These are phyloP conservation scores for Petrocephalus zakoni DNA, from an alignment of 2,113 vertebrate species.

Conservation along the genomic window DNA sequence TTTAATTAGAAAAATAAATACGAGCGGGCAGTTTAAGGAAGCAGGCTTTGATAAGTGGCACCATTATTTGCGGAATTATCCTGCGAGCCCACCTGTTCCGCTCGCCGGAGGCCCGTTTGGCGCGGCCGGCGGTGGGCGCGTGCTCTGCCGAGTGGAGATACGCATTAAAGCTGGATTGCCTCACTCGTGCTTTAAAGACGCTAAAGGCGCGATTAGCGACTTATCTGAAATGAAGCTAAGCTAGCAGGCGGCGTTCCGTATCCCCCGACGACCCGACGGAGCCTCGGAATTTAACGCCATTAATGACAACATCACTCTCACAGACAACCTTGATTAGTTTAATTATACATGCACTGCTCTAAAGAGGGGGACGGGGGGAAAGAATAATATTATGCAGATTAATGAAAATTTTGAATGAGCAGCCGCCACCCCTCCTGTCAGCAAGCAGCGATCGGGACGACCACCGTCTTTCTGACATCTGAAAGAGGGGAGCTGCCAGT, in stretches of 20 bases:
- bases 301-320: slow-evolving; percentile 72
- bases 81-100: slow-evolving; percentile 23
- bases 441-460: not conserved
- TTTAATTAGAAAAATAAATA: not conserved
- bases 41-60: not conserved
- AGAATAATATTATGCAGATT: slow-evolving; percentile 65
- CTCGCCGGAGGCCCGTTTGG: not conserved
- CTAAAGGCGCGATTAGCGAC: slow-evolving; percentile 59
- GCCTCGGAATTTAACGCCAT: slow-evolving; percentile 64
- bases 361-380: slow-evolving; percentile 45
- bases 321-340: slow-evolving; percentile 72
- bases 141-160: slow-evolving; percentile 23
- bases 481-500: slow-evolving; percentile 29
- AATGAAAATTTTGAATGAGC: slow-evolving; percentile 30
- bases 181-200: slow-evolving; percentile 47
- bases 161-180: slow-evolving; percentile 28
- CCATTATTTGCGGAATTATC: not conserved
- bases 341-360: slow-evolving; percentile 70
- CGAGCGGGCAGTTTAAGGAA: not conserved
- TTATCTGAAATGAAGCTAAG: slow-evolving; percentile 67
- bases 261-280: slow-evolving; percentile 71
- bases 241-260: slow-evolving; percentile 70
- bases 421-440: not conserved
- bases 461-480: slow-evolving; percentile 43
- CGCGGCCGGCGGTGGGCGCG: not conserved